These are phyloP conservation scores for Bibio marci DNA, from an alignment of 2,888 invertebrate genomes.

Conservation along the genomic window DNA sequence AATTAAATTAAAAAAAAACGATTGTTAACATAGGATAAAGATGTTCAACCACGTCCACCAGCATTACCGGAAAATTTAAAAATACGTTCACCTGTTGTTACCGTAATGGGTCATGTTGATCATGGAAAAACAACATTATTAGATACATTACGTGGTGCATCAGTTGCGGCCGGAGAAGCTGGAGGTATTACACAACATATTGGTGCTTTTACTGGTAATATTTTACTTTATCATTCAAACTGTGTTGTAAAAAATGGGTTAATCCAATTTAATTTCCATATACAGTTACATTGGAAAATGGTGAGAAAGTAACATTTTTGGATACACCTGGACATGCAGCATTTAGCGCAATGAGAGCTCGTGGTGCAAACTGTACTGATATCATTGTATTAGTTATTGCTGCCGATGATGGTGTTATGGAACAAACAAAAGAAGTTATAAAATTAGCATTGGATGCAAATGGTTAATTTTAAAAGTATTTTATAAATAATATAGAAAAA, in stretches of 20 bases:
- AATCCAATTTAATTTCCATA: neutral
- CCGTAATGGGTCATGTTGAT: constrained; percentile 99
- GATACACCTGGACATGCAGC: constrained; percentile 99
- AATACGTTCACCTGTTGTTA: constrained; percentile 80
- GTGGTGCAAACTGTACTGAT: constrained; percentile 90
- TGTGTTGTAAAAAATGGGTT: too few relatives aligned
- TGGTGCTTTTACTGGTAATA: constrained; percentile 90
- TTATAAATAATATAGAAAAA: neutral
- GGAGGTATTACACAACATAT: constrained; percentile 99
- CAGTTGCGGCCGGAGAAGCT: constrained; percentile 81
- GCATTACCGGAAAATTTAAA: constrained; percentile 44
- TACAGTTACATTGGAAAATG: constrained; percentile 45
- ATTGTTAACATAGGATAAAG: constrained; percentile 27
- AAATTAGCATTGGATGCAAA: constrained; percentile 63
- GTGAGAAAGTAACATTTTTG: constrained; percentile 75
- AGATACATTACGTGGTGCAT: constrained; percentile 70
- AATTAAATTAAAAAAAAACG: neutral
- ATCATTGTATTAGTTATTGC: constrained; percentile 92
- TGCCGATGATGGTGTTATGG: constrained; percentile 98
- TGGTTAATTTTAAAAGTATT: constrained; percentile 28
- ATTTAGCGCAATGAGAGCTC: constrained; percentile 79
- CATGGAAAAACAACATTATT: constrained; percentile 97
- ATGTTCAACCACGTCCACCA: constrained; percentile 42
- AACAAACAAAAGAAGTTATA: constrained; percentile 88
- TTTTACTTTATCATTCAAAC: too few relatives aligned